Evolutionary conservation across 2,888 invertebrate genomes (phyloP), one percentile per base, ranked within the genome.

Genomic region (Lithophane ornitopus): DNA sequence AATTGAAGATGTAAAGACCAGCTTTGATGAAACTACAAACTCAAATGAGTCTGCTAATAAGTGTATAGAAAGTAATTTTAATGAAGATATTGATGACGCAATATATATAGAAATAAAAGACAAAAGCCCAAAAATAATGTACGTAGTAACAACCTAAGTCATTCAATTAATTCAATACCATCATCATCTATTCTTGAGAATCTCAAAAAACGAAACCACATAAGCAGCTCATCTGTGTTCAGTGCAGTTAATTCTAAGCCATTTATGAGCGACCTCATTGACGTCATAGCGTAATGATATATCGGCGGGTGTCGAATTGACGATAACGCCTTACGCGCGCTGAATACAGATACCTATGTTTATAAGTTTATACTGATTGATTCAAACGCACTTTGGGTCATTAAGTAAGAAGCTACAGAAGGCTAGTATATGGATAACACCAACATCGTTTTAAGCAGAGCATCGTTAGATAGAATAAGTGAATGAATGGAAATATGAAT

Each of bases 291-390:
- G 72, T 72, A 74, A 82, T 83, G 86, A 82, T 84, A 77, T 74
- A 84, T 78, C 61, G 74, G 52, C 61, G 41, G 65, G 78, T 82
- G 86, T 85, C 86, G 86, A 82, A 84, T 75, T 83, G 86, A 77
- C 54, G 86, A 83, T 83, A 78, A 85, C 85, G 70, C 54, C 44
- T 46, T 54, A 74, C 86, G 86, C 74, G 26, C 12, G 0, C 19
- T 78, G 83, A 84, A 84, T 84, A 84, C 54, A 68, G 78, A 84
- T 82, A 78, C 72, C 83, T 70, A 22, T 77, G 68, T 82, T 71
- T 85, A 63, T 62, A 68, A 70, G 68, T 61, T 70, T 49, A 44
- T 54, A 71, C 68, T 62, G 58, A 74, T 82, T 62, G 65, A 74
- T 68, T 71, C 56, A 19, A 58, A 74, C 69, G 56, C 58, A 80